phyloP scores from a whole-genome alignment of 2,797 vertebrate species.

The Steatocranus sp. region DNA sequence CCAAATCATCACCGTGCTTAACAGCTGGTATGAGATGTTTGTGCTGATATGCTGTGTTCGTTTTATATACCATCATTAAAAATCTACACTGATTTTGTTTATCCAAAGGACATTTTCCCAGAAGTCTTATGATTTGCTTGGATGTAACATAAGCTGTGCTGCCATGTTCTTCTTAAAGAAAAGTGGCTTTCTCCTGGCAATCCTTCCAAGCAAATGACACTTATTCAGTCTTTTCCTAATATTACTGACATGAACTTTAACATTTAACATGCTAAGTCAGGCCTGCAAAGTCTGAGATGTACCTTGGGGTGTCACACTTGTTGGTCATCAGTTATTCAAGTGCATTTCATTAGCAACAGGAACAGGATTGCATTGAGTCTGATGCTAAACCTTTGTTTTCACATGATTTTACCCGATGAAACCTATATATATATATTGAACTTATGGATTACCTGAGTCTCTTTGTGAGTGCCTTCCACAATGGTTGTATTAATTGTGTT shows the following conservation, averaged over 20 bases:
- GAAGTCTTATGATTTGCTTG: not conserved
- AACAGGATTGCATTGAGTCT: not conserved
- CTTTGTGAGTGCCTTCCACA: conserved; percentile 76
- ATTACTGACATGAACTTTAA: not conserved
- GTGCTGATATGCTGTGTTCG: not conserved
- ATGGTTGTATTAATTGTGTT: conserved; percentile 66
- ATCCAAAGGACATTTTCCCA: not conserved
- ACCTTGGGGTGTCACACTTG: not conserved
- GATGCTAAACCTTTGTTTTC: not conserved
- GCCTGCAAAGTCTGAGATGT: not conserved
- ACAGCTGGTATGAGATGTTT: not conserved
- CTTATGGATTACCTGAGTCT: conserved; percentile 75
- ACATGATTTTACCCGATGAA: not conserved
- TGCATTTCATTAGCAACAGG: not conserved
- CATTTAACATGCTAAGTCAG: not conserved
- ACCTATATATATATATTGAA: not conserved
- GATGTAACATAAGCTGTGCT: not conserved
- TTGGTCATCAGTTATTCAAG: not conserved
- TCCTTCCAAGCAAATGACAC: not conserved
- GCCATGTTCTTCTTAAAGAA: not conserved
- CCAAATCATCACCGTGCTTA: not conserved
- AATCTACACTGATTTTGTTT: not conserved
- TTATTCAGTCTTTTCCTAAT: not conserved
- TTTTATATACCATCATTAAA: not conserved
- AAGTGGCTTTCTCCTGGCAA: not conserved